Evolutionary conservation across 2,113 vertebrate species (phyloP), one percentile per base, ranked within the genome.

Genomic region (Mustela nigripes): DNA sequence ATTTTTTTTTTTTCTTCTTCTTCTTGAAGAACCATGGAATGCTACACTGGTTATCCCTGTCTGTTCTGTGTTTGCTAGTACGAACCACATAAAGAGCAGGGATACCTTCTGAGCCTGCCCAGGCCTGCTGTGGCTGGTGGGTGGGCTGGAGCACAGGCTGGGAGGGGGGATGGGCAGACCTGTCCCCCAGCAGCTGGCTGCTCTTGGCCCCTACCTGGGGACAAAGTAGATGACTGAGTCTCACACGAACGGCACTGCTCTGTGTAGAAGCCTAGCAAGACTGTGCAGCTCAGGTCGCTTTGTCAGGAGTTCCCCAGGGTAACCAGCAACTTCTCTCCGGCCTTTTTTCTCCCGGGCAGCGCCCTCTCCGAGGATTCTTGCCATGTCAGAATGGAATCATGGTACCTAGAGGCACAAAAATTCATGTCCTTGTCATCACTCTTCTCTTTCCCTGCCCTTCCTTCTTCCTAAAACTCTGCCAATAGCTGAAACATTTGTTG

Each of bases 1-100:
- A n/a, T 74, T 86, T 95, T 76, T 83, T 8, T 95, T 86, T 93
- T 56, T 83, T 83, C 74, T 22, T 22, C 3, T n/a, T 26, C n/a
- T 69, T 74, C 78, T 94, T 71, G 69, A 60, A 28, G 48, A 76
- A 62, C 78, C 24, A 0, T 74, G 18, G 24, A 76, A 36, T 1
- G 4, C 16, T 15, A 22, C 11, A 15, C 4, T 58, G 42, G 12
- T 12, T 90, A 36, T 50, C 33, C 19, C 62, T 69, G 11, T 48
- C 79, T 91, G 33, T 36, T 81, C 56, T 65, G 1, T 39, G 21
- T 42, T 96, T 50, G 14, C 39, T 76, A 21, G 11, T 22, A 33
- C 10, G 67, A 95, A 39, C 48, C 31, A 45, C 83, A 33, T 1
- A 7, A 82, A 56, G 26, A 45, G 18, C 24, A 12, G n/a, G 19